Evolutionary conservation across 2,888 invertebrate species (phyloP), one percentile per base, ranked within the genome.

Genomic region (Axea sp.): DNA sequence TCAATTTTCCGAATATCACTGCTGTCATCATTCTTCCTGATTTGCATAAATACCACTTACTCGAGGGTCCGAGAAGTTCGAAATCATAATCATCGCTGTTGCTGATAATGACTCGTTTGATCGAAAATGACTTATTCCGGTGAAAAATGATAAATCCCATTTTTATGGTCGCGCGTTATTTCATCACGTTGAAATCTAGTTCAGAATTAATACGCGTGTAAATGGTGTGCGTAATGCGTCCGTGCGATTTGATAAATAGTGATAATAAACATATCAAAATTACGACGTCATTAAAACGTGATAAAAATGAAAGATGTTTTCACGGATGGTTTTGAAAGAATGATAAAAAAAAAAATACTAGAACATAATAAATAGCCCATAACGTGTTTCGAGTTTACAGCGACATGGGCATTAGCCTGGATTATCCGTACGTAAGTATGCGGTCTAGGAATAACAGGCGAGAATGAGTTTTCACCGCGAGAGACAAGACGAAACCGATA

Each of bases 381-480:
- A 57, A 60, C 51, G 35, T 53, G 51, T 55, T 67, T 60, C 31
- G 26, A 49, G 41, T 73, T 73, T 67, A 67, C 67, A 39, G 30
- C 73, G 53, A 68, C 68, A 64, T 19, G 62, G 55, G 64, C 68
- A 68, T 73, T 68, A 68, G 64, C 51, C 73, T 43, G 73, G 73
- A 62, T 73, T 47, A 68, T 59, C 72, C 72, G 11, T 11, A 33
- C 41, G 53, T 59, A 72, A 39, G 51, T 73, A 73, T 73, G 72
- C 53, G 65, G 72, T 65, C 65, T 64, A 49, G 72, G 60, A 72
- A 60, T 59, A 60, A 65, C 65, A 60, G 55, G 73, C 60, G 55
- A 28, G 73, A 73, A 73, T 73, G 73, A 57, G 67, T 73, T 73
- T 73, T 73, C 73, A 60, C 67, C 67, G 57, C 73, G 60, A 67